phyloP scores from a whole-genome alignment of 2,797 vertebrate species.

The Tenualosa ilisha region DNA sequence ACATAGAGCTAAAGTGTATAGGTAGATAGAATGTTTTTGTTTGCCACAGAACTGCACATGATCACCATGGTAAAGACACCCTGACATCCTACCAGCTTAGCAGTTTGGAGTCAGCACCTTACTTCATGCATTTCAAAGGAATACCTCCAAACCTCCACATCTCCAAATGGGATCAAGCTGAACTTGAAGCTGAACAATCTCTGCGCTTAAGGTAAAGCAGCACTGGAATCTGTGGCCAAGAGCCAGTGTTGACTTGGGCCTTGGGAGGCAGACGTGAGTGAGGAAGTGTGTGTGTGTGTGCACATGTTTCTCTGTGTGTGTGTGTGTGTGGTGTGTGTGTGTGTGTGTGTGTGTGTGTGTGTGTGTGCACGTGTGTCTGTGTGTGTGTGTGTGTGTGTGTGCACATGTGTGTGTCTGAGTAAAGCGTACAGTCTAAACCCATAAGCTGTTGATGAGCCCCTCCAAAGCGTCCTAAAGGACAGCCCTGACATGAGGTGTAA shows the following conservation, averaged over 20 bases:
- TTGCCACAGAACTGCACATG: not conserved
- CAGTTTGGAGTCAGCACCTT: not conserved
- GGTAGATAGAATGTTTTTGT: not conserved
- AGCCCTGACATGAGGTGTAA: not conserved
- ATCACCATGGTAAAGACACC: not conserved
- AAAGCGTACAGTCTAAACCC: not conserved
- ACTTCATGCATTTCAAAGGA: not conserved
- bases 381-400: not conserved
- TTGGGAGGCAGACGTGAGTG: not conserved
- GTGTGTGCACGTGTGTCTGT: not conserved
- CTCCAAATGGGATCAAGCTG: slow-evolving; percentile 7
- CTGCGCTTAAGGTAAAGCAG: not conserved
- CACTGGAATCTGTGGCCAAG: not conserved
- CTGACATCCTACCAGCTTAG: not conserved
- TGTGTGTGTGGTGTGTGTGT: not conserved
- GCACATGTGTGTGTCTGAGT: not conserved
- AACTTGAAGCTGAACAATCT: not conserved
- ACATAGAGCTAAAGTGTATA: not conserved
- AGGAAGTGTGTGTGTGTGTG: too few relatives aligned
- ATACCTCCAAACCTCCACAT: not conserved
- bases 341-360: not conserved
- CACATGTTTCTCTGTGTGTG: too few relatives aligned
- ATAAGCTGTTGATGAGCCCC: slow-evolving; percentile 9
- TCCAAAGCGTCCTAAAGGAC: slow-evolving; percentile 6
- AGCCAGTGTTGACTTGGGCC: not conserved